Evolutionary conservation across 2,888 invertebrate species (phyloP).

Genomic region (Eurytoma californica): DNA sequence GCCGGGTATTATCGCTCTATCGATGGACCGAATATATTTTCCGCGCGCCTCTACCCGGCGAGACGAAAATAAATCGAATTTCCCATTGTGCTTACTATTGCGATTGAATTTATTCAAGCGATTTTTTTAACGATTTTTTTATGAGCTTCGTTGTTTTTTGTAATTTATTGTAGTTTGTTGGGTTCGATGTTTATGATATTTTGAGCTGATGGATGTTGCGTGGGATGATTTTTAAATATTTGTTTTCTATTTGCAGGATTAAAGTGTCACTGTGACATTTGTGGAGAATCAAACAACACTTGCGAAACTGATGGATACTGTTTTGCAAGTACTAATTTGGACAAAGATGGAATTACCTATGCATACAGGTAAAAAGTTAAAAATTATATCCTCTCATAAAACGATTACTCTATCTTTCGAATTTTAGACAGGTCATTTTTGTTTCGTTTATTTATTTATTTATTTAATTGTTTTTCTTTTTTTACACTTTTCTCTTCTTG

Average conservation of each 20-base stretch:
- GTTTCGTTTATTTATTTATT: conserved; percentile 10
- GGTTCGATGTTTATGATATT: too few relatives aligned
- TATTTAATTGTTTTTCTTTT: conserved; percentile 13
- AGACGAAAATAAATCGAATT: too few relatives aligned
- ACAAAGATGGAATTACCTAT: conserved; percentile 80
- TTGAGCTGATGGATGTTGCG: background rate
- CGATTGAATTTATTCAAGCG: too few relatives aligned
- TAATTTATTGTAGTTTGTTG: too few relatives aligned
- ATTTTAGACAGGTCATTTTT: conserved; percentile 26
- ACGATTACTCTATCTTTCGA: background rate
- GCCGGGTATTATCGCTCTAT: too few relatives aligned
- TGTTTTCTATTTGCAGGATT: conserved; percentile 78
- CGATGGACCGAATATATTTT: too few relatives aligned
- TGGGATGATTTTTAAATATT: background rate
- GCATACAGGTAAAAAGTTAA: conserved; percentile 83
- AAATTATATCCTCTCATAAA: background rate
- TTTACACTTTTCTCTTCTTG: background rate
- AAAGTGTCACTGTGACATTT: conserved; percentile 90
- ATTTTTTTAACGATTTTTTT: too few relatives aligned
- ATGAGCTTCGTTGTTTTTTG: too few relatives aligned
- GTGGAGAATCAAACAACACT: conserved; percentile 84
- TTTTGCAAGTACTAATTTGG: conserved; percentile 85
- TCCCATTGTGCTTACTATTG: too few relatives aligned
- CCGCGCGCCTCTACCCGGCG: too few relatives aligned
- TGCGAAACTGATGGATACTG: conserved; percentile 94